phyloP scores from a whole-genome alignment of 2,113 vertebrate genomes.

The Taurulus bubalis region DNA sequence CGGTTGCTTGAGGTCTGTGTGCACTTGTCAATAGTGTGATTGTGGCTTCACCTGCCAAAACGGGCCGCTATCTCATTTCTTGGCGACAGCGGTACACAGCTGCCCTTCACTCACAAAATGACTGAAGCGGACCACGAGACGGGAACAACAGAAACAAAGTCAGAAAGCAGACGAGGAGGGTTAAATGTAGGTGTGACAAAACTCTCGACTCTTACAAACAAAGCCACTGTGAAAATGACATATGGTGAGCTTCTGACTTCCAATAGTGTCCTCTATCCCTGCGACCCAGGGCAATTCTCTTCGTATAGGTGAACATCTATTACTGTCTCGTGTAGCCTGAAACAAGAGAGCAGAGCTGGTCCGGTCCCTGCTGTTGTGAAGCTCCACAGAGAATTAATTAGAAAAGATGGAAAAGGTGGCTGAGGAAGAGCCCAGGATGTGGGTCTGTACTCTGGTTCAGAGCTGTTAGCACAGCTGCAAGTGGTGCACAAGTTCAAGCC shows the following conservation, averaged over 20 bases:
- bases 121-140: background rate
- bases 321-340: slow-evolving; percentile 63
- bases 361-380: slow-evolving; percentile 58
- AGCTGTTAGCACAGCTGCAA: slow-evolving; percentile 49
- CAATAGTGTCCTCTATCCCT: slow-evolving; percentile 32
- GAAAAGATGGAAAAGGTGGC: slow-evolving; percentile 71
- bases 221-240: slow-evolving; percentile 13
- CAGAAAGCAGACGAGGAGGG: slow-evolving; percentile 1
- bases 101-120: slow-evolving; percentile 18
- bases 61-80: slow-evolving; percentile 1
- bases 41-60: slow-evolving; percentile 7
- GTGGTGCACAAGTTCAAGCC: slow-evolving; percentile 69
- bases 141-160: slow-evolving; percentile 10
- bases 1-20: background rate
- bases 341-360: slow-evolving; percentile 58
- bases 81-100: background rate
- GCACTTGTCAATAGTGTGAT: background rate
- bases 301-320: slow-evolving; percentile 64
- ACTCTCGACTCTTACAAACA: slow-evolving; percentile 18
- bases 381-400: slow-evolving; percentile 74
- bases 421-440: slow-evolving; percentile 33
- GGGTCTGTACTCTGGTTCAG: slow-evolving; percentile 46
- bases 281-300: slow-evolving; percentile 52
- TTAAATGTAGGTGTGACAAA: slow-evolving; percentile 6
- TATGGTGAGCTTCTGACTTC: slow-evolving; percentile 17